These are phyloP conservation scores for Habropoda laboriosa DNA, from an alignment of 1,140 invertebrate species.

Conservation along the genomic window DNA sequence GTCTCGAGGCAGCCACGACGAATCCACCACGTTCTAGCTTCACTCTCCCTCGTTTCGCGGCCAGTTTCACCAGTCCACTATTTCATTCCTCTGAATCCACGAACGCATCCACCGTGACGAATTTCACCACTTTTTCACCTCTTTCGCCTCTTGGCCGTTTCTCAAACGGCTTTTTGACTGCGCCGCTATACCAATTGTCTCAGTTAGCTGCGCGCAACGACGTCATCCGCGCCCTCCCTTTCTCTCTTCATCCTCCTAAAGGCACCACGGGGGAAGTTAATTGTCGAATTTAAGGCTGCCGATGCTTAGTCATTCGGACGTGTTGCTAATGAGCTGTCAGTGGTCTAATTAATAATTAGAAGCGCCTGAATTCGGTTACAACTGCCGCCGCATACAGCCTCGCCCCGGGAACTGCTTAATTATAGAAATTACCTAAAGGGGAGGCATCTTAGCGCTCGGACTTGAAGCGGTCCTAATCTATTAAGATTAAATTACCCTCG, in stretches of 20 bases:
- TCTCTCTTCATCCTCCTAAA: no score
- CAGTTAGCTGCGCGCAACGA: not conserved
- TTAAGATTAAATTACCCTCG: slow-evolving; percentile 3
- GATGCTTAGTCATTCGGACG: not conserved
- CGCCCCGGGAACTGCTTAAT: slow-evolving; percentile 3
- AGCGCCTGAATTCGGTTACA: slow-evolving; percentile 4
- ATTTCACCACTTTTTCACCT: slow-evolving; percentile 16
- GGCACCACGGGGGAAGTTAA: not conserved
- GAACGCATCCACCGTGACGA: not conserved
- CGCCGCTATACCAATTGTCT: not conserved
- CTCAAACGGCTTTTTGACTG: slow-evolving; percentile 4
- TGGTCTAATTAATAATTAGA: slow-evolving; percentile 13
- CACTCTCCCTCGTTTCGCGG: slow-evolving; percentile 35
- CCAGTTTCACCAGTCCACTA: slow-evolving; percentile 43
- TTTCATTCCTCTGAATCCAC: slow-evolving; percentile 59
- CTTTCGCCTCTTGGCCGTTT: slow-evolving; percentile 5
- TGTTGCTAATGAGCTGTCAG: not conserved
- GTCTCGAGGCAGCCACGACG: slow-evolving; percentile 14
- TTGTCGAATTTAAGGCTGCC: not conserved
- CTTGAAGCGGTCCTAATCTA: not conserved
- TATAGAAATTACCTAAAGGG: slow-evolving; percentile 1
- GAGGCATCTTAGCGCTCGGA: not conserved
- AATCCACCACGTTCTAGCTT: slow-evolving; percentile 40
- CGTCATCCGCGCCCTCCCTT: not conserved
- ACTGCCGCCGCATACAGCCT: not conserved